Conservation (phyloP, 2,888 invertebrate genomes). For the Acronicta leporina region DNA sequence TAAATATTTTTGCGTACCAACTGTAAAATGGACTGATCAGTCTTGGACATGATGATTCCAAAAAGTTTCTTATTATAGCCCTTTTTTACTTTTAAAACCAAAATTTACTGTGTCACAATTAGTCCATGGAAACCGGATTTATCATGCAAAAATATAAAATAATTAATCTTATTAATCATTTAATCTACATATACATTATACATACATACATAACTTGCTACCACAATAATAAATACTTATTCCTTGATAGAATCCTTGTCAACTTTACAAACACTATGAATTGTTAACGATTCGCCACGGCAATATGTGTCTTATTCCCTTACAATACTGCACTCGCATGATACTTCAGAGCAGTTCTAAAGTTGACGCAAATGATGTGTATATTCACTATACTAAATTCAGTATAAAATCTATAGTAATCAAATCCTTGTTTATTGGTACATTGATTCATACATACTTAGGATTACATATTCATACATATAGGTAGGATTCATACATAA, state of each 20-base stretch:
- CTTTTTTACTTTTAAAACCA: no score
- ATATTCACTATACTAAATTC: constrained; percentile 17
- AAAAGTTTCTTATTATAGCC: no score
- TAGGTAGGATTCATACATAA: background rate
- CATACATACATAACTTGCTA: constrained; percentile 1
- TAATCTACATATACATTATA: background rate
- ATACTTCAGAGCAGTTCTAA: background rate
- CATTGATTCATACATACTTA: constrained; percentile 19
- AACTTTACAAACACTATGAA: background rate
- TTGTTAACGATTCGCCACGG: background rate
- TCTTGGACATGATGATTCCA: no score
- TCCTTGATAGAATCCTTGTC: no score
- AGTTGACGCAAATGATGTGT: background rate
- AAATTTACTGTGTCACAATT: no score
- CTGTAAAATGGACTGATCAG: no score
- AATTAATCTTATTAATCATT: no score
- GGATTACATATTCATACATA: background rate
- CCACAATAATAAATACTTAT: background rate
- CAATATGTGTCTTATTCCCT: background rate
- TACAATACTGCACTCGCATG: background rate
- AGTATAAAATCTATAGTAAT: constrained; percentile 42
- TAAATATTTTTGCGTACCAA: no score
- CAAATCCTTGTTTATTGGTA: constrained; percentile 38
- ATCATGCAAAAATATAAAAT: background rate
- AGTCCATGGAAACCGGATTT: no score